phyloP scores from a whole-genome alignment of 1,140 invertebrate species.

The Venturia canescens region DNA sequence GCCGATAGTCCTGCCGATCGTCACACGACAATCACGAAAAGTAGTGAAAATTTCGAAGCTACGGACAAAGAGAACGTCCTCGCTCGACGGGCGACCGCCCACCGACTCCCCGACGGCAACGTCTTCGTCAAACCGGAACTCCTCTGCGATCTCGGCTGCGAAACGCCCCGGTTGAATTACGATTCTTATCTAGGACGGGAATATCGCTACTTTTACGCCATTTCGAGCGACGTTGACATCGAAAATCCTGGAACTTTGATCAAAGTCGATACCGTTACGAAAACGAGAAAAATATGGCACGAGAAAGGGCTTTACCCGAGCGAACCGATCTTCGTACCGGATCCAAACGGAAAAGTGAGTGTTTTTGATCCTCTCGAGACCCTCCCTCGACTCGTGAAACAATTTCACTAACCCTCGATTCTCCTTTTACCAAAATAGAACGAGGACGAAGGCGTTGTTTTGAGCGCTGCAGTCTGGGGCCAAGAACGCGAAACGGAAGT shows the following conservation, averaged over 20 bases:
- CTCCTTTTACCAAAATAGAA: too few relatives aligned
- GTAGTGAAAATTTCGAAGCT: background rate
- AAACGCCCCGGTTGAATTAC: slow-evolving; percentile 90
- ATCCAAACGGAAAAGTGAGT: slow-evolving; percentile 81
- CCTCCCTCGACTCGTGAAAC: too few relatives aligned
- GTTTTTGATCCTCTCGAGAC: background rate
- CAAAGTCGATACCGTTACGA: slow-evolving; percentile 85
- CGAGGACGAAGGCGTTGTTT: slow-evolving; percentile 86
- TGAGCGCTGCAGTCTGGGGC: slow-evolving; percentile 84
- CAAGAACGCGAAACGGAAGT: slow-evolving; percentile 79
- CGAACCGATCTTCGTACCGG: slow-evolving; percentile 90
- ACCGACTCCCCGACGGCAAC: slow-evolving; percentile 71
- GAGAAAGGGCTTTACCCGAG: slow-evolving; percentile 87
- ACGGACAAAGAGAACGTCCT: slow-evolving; percentile 53
- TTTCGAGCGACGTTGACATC: slow-evolving; percentile 90
- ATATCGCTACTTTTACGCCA: slow-evolving; percentile 93
- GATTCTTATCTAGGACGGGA: slow-evolving; percentile 81
- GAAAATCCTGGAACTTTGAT: slow-evolving; percentile 88
- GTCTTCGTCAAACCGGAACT: slow-evolving; percentile 82
- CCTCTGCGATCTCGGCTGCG: slow-evolving; percentile 86
- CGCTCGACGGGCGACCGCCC: slow-evolving; percentile 76
- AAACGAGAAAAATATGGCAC: slow-evolving; percentile 83
- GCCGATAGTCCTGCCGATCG: background rate
- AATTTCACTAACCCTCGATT: too few relatives aligned
- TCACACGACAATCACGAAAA: background rate